A percentile compares a stretch with the other conserved stretches of the same genome.
Evolutionary conservation across 2,113 vertebrate genomes (phyloP).

Genomic region (Polypterus senegalus): DNA sequence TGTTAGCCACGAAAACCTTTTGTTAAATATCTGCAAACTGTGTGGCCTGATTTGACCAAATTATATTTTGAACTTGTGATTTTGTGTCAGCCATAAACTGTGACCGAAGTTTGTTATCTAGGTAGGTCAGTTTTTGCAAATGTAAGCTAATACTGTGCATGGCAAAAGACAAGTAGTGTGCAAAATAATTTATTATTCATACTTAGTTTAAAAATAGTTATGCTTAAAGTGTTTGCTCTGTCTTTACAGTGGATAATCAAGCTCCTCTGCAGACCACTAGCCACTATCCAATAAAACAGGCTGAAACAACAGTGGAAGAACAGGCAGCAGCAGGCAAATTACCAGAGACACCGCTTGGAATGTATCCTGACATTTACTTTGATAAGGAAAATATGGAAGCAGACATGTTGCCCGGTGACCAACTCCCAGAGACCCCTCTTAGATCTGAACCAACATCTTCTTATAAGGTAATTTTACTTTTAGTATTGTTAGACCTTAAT

Average conservation of each 20-base stretch:
- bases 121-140: too few relatives aligned
- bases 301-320: constrained; percentile 79
- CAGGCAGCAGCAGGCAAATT: constrained; percentile 74
- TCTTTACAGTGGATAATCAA: constrained; percentile 40
- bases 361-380: constrained; percentile 47
- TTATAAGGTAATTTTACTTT: constrained; percentile 59
- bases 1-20: too few relatives aligned
- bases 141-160: too few relatives aligned
- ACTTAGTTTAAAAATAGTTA: too few relatives aligned
- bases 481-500: too few relatives aligned
- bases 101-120: too few relatives aligned
- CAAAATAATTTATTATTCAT: too few relatives aligned
- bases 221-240: background rate
- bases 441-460: constrained; percentile 62
- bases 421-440: constrained; percentile 65
- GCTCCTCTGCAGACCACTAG: constrained; percentile 74
- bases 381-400: constrained; percentile 51
- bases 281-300: constrained; percentile 64
- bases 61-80: too few relatives aligned
- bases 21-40: too few relatives aligned
- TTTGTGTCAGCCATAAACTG: too few relatives aligned
- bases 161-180: too few relatives aligned
- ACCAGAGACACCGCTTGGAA: constrained; percentile 79
- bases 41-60: too few relatives aligned
- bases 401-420: constrained; percentile 46